Base-by-base conservation (phyloP, 2,797 vertebrate species). In the Chloroceryle amazona region DNA sequence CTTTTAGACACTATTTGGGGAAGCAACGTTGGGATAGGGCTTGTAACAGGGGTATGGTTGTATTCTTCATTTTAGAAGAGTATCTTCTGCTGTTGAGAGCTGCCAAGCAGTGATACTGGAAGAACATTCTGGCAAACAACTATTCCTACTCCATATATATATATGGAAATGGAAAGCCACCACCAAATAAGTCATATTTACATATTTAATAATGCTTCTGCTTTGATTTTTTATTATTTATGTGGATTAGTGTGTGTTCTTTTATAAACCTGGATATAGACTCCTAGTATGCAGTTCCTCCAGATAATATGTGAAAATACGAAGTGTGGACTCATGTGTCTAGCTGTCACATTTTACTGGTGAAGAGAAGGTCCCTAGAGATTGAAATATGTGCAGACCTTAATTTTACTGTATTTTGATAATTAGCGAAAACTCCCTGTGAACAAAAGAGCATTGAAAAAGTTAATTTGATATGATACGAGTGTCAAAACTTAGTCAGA, bases 401-500 rank as follows among this genome's bases (percentile, higher is more conserved):
- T 88, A 68, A 74, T 91, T 95, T 92, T 84, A 12, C n/a, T 81
- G 1, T 62, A 79, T 90, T 88, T 88, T 88, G 44, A 62, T 35
- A 80, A 76, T 71, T 76, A 90, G 35, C 31, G 15, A 84, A 86
- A 84, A 86, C 35, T 70, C 76, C 14, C 55, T 76, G 58, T 67
- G 31, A 90, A 86, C 47, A 86, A 82, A 94, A 75, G 62, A 88
- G 12, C 60, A 73, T 49, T 60, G 20, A 63, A 73, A 72, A 85
- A 80, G 74, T 74, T 14, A 74, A 62, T 82, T 90, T 68, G 37
- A 44, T 65, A 37, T 19, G 66, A 68, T 84, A 66, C 10, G 61
- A 80, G 52, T 85, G 70, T 86, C 66, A 88, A 79, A 93, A 84
- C 33, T 91, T 71, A 67, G 66, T 93, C 33, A 52, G 35, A 67